Base-by-base conservation (phyloP, 1,140 invertebrate genomes). In the Drosophila suzukii region DNA sequence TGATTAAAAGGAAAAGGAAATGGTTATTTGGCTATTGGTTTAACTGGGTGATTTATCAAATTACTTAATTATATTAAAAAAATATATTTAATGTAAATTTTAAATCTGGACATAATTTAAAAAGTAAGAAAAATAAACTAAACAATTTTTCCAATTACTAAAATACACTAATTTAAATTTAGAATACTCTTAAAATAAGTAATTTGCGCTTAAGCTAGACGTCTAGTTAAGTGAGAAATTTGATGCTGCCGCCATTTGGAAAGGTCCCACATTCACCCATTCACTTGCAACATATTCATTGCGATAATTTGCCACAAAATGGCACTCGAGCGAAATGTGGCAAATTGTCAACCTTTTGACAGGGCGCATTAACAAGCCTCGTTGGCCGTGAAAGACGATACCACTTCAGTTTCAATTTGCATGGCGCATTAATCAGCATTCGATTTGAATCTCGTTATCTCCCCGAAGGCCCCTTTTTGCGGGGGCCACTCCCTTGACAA, bases 381-480 rank as follows among this genome's bases (percentile, higher is more conserved):
- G 10, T 6, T 39, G 43, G 44, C 39, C 32, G n/a, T 24, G 56
- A 49, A 74, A 57, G 47, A 53, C 60, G 59, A 51, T 46, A 49
- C 58, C 66, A 75, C 49, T 76, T 84, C 81, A 80, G 76, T 83
- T 83, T 83, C 81, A 84, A 81, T 84, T 84, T 84, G 72, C 78
- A 63, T 57, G 73, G 68, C 81, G 77, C 81, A 84, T 84, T 84
- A 84, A 84, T 84, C 81, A 84, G 81, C 66, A 68, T 85, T 75
- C 81, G 81, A 84, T 84, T 84, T 84, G 81, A 84, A 84, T 85
- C 77, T 84, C 77, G 83, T 84, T 84, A 85, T 84, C 76, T 65
- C 24, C 59, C 36, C 36, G 15, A 13, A 24, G 41, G 0, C 24
- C n/a, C n/a, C 13, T 53, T 53, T 53, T 53, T 36, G 30, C 15